These are phyloP conservation scores for Perccottus glenii DNA, from an alignment of 2,113 vertebrate species.

Conservation along the genomic window DNA sequence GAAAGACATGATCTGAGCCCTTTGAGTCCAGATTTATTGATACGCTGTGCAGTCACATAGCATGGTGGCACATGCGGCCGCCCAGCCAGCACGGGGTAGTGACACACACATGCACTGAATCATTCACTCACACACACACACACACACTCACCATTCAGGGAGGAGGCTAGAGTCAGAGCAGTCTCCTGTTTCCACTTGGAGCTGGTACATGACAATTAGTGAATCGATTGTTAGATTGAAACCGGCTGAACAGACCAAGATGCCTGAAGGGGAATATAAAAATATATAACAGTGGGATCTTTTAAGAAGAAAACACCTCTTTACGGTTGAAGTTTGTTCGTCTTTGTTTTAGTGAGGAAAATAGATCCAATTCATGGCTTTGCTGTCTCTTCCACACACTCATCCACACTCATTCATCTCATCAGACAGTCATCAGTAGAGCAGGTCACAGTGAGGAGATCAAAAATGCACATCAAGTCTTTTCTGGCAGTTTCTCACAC, in stretches of 20 bases:
- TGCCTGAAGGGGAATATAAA: slow-evolving; percentile 3
- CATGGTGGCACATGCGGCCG: slow-evolving; percentile 70
- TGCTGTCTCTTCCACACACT: background rate
- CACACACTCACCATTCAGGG: slow-evolving; percentile 9
- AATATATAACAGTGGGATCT: background rate
- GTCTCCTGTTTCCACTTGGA: background rate
- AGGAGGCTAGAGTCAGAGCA: slow-evolving; percentile 5
- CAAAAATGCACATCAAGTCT: slow-evolving; percentile 71
- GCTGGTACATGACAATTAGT: background rate
- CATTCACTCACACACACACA: slow-evolving; percentile 17
- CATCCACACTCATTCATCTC: slow-evolving; percentile 10
- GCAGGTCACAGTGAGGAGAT: slow-evolving; percentile 77
- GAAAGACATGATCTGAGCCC: slow-evolving; percentile 80
- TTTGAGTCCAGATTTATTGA: slow-evolving; percentile 85
- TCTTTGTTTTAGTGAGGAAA: background rate
- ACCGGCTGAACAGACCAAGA: background rate
- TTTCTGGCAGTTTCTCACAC: slow-evolving; percentile 40
- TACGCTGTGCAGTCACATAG: slow-evolving; percentile 80
- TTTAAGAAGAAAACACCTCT: background rate
- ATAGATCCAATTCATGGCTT: slow-evolving; percentile 27
- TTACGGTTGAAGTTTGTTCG: background rate
- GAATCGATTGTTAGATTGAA: background rate
- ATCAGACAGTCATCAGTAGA: slow-evolving; percentile 33
- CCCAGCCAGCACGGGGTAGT: slow-evolving; percentile 63
- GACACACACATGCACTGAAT: slow-evolving; percentile 48